Conservation (phyloP, 2,888 invertebrate species). For the Incurvaria masculella region DNA sequence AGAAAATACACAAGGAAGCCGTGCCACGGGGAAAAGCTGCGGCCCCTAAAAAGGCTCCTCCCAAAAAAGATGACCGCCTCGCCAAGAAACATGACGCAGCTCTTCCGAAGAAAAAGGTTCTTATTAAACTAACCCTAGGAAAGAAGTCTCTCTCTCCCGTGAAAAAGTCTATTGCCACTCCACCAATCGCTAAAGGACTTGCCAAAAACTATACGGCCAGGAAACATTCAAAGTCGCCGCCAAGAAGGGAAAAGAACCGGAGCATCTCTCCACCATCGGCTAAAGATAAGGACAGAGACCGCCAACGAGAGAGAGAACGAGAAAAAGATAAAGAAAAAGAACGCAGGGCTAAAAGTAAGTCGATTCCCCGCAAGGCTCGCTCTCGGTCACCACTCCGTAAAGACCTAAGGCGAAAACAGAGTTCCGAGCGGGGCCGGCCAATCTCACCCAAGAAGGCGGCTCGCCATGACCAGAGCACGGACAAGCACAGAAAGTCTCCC, state of each 20-base stretch:
- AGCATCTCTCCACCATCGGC: slow-evolving; percentile 38
- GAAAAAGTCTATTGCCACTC: slow-evolving; percentile 51
- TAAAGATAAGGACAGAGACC: slow-evolving; percentile 50
- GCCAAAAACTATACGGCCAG: slow-evolving; percentile 28
- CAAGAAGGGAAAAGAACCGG: slow-evolving; percentile 41
- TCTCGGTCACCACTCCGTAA: slow-evolving; percentile 46
- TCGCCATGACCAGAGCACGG: slow-evolving; percentile 38
- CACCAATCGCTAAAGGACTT: slow-evolving; percentile 45
- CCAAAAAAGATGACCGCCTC: slow-evolving; percentile 43
- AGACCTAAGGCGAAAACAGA: slow-evolving; percentile 43
- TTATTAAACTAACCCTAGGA: slow-evolving; percentile 32
- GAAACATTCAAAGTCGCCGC: slow-evolving; percentile 48
- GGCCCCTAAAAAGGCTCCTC: slow-evolving; percentile 37
- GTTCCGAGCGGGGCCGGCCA: slow-evolving; percentile 47
- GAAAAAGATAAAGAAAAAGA: slow-evolving; percentile 44
- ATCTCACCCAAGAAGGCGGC: slow-evolving; percentile 48
- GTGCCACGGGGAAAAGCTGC: slow-evolving; percentile 39
- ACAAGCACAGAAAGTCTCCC: slow-evolving; percentile 40
- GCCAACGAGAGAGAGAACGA: slow-evolving; percentile 29
- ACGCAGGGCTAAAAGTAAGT: slow-evolving; percentile 48
- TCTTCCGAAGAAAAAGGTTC: slow-evolving; percentile 33
- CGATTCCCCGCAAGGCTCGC: slow-evolving; percentile 42
- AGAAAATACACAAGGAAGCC: slow-evolving; percentile 42
- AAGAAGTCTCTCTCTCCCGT: slow-evolving; percentile 51
- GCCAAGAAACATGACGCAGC: slow-evolving; percentile 35